Percentiles rank a stretch among this genome's conserved stretches.
Evolutionary conservation across 30 jellyfish, hydroid and myxozoan genomes (phyloP).

Genomic region (Morbakka virulenta): DNA sequence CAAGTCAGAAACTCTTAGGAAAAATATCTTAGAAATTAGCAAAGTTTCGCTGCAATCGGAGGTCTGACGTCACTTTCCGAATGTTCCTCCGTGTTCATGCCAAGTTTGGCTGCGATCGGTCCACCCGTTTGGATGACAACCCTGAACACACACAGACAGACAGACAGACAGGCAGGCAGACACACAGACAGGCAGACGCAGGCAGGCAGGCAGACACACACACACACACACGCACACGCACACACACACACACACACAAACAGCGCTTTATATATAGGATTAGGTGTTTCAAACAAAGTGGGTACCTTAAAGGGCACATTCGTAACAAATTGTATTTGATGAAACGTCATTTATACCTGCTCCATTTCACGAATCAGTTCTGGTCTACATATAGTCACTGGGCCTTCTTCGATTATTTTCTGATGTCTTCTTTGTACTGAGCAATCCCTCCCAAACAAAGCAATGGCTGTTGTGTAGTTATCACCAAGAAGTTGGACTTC

Average conservation of each 20-base stretch:
- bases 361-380: slow-evolving; percentile 74
- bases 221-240: not conserved
- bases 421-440: slow-evolving; percentile 98
- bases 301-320: not conserved
- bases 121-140: too few relatives aligned
- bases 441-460: slow-evolving; percentile 95
- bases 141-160: too few relatives aligned
- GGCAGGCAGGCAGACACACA: too few relatives aligned
- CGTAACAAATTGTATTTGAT: not conserved
- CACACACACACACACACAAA: too few relatives aligned
- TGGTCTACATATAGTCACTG: slow-evolving; percentile 79
- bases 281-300: not conserved
- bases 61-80: too few relatives aligned
- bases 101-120: too few relatives aligned
- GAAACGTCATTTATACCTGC: slow-evolving; percentile 28
- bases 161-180: too few relatives aligned
- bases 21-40: too few relatives aligned
- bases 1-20: too few relatives aligned
- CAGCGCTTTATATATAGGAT: not conserved
- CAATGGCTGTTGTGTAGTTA: slow-evolving; percentile 78
- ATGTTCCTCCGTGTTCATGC: too few relatives aligned
- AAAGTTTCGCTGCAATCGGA: too few relatives aligned
- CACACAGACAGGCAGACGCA: too few relatives aligned
- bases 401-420: slow-evolving; percentile 98
- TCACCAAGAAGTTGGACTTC: slow-evolving; percentile 95